Evolutionary conservation across 2,113 vertebrate genomes (phyloP).

Genomic region (Dinomys branickii): DNA sequence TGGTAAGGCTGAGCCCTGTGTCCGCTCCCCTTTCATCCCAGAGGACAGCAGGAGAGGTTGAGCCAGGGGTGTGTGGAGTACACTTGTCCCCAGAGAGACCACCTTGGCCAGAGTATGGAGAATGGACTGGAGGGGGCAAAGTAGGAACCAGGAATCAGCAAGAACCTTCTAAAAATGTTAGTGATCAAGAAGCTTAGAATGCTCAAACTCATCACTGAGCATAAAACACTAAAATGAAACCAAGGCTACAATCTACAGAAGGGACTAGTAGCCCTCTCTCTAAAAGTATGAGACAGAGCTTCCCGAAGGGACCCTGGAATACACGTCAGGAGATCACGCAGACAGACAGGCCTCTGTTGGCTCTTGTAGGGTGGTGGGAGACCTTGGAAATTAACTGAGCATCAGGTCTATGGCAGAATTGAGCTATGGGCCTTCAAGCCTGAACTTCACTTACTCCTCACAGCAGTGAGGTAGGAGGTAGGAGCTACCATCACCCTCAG

Average conservation of each 20-base stretch:
- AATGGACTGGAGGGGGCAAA: rapidly evolving
- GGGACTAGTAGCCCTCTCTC: neutral
- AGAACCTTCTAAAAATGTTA: neutral
- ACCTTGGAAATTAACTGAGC: too few species aligned
- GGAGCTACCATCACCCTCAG: neutral
- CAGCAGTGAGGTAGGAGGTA: too few species aligned
- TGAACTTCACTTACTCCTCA: neutral
- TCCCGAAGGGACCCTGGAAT: neutral
- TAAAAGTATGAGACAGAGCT: neutral
- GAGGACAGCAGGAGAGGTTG: neutral
- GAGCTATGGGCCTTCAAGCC: neutral
- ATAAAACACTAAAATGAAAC: neutral
- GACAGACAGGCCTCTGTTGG: neutral
- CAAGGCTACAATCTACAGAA: neutral
- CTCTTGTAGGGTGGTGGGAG: neutral
- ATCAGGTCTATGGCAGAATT: neutral
- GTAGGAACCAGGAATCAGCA: neutral
- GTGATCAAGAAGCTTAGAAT: neutral
- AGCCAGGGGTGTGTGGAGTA: rapidly evolving
- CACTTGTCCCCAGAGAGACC: too few species aligned
- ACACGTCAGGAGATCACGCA: neutral
- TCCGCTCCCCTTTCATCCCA: neutral
- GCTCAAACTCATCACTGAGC: too few species aligned
- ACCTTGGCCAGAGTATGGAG: rapidly evolving
- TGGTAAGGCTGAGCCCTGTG: rapidly evolving